phyloP scores from a whole-genome alignment of 2,113 vertebrate genomes.

The Jacana jacana region DNA sequence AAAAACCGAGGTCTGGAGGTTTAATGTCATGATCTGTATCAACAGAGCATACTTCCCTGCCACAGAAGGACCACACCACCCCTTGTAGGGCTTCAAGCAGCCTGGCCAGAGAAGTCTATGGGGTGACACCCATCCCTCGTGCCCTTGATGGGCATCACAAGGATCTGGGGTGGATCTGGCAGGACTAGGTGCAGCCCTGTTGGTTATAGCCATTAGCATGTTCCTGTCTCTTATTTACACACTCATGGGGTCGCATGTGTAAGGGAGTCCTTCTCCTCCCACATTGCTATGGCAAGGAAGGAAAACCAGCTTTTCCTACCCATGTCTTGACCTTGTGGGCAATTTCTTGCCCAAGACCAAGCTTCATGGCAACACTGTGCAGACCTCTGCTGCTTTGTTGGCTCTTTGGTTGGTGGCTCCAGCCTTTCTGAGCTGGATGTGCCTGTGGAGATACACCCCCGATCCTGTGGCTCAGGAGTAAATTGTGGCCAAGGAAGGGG shows the following conservation, averaged over 20 bases:
- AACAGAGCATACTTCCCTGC: background rate
- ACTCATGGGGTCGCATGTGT: fast-evolving
- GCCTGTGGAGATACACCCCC: background rate
- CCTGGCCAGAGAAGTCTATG: background rate
- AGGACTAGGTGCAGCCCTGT: background rate
- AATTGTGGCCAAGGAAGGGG: background rate
- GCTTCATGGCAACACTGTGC: background rate
- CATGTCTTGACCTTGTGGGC: background rate
- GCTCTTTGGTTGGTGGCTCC: background rate
- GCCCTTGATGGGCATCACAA: background rate
- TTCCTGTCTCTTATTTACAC: background rate
- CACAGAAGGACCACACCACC: background rate
- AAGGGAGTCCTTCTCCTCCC: background rate
- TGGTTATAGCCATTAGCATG: fast-evolving
- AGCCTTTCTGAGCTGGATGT: background rate
- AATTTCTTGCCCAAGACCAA: background rate
- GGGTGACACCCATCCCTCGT: background rate
- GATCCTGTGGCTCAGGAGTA: background rate
- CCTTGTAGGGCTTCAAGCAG: fast-evolving
- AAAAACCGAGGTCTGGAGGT: background rate
- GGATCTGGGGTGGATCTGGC: background rate
- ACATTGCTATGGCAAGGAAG: background rate
- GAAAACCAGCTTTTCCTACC: background rate
- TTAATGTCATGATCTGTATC: background rate
- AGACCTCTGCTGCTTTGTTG: background rate